Evolutionary conservation across 2,797 vertebrate genomes (phyloP), one percentile per base, ranked within the genome.

Genomic region (Ctenopoma kingsleyae): DNA sequence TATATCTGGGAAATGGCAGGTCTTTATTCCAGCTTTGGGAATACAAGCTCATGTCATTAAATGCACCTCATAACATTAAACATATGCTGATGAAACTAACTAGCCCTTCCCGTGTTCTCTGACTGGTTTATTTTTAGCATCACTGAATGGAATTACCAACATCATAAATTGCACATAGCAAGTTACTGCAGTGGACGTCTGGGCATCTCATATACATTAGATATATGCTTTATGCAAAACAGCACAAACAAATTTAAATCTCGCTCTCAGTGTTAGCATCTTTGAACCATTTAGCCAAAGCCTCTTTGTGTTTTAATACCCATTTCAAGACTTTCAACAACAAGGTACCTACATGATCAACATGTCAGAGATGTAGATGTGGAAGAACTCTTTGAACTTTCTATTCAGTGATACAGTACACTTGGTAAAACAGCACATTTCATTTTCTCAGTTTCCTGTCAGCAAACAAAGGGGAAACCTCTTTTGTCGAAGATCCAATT

Each of bases 401-500:
- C 47, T 57, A 1, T 36, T 69, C 63, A 35, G 60, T 0, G 19
- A 20, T 22, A 25, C 53, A 6, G 32, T 47, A 13, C 63, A 20
- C 35, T 50, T 2, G 3, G 23, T n/a, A 46, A 64, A 73, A 57
- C 50, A 6, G 40, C 52, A 49, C 44, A 35, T 81, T 82, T 85
- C 65, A 82, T 81, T 80, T 87, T 79, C 80, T 84, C 35, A 22
- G 61, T 85, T 80, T 80, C 79, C 78, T 67, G 74, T 80, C 73
- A 83, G 81, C 70, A 77, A 84, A 91, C 82, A 91, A 90, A 87
- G 76, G 78, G 71, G 71, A 66, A 68, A 66, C 59, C 56, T 83
- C 70, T 74, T 87, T 90, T 83, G 85, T 83, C 35, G 8, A 49
- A 54, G 71, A 74, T 76, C 83, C 67, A 43, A 71, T 81, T 90